Conservation (phyloP, 2,797 vertebrate species). For the Mergus octosetaceus region DNA sequence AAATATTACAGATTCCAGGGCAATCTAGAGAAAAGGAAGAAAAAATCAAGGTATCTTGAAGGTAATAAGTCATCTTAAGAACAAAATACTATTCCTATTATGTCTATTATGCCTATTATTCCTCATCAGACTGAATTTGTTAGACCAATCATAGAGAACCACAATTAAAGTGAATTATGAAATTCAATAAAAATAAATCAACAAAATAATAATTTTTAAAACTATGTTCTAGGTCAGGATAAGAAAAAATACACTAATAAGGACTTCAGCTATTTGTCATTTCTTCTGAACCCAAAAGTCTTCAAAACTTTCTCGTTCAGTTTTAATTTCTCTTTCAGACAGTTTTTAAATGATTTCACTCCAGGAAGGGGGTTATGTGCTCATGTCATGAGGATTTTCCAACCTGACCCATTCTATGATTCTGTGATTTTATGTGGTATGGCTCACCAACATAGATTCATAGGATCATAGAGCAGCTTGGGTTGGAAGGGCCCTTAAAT, state of each 20-base stretch:
- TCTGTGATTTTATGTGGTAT: not conserved
- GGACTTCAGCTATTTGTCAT: not conserved
- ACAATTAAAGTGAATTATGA: not conserved
- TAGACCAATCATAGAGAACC: not conserved
- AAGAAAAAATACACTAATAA: not conserved
- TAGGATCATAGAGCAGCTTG: too few relatives aligned
- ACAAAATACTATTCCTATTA: not conserved
- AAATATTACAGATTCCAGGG: not conserved
- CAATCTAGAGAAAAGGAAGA: not conserved
- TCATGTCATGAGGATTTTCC: not conserved
- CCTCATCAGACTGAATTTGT: not conserved
- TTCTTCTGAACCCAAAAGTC: not conserved
- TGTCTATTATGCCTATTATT: not conserved
- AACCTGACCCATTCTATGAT: too few relatives aligned
- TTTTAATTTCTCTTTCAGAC: slow-evolving; percentile 24
- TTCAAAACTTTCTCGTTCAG: not conserved
- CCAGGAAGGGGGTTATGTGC: not conserved
- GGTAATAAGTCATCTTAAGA: not conserved
- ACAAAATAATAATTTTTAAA: not conserved
- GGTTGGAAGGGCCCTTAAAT: too few relatives aligned
- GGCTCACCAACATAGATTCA: not conserved
- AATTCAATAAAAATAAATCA: slow-evolving; percentile 7
- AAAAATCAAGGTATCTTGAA: not conserved
- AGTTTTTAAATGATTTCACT: not conserved
- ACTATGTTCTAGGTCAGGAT: not conserved